Conservation (phyloP, 2,797 vertebrate genomes). For the Choloepus didactylus region DNA sequence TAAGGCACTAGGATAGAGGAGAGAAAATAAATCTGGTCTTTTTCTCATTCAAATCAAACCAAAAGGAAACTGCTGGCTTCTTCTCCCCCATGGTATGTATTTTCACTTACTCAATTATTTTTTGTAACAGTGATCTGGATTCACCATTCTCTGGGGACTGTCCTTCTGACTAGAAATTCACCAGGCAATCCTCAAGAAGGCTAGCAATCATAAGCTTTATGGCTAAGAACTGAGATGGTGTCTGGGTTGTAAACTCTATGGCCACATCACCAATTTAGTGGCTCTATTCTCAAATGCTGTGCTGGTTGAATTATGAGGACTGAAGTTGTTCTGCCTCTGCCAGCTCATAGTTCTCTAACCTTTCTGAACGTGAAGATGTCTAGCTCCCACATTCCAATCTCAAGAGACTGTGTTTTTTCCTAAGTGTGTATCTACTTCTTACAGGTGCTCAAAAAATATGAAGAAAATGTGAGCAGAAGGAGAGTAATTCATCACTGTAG, state of each 20-base stretch:
- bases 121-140: slow-evolving; percentile 40
- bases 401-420: slow-evolving; percentile 45
- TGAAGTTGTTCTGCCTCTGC: slow-evolving; percentile 41
- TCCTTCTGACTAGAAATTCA: slow-evolving; percentile 62
- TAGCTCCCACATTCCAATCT: slow-evolving; percentile 57
- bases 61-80: slow-evolving; percentile 1
- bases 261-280: slow-evolving; percentile 54
- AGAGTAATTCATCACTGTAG: slow-evolving; percentile 60
- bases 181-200: slow-evolving; percentile 22
- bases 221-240: too few relatives aligned
- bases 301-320: slow-evolving; percentile 49
- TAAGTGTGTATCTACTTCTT: slow-evolving; percentile 39
- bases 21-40: slow-evolving; percentile 24
- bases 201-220: not conserved
- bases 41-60: slow-evolving; percentile 42
- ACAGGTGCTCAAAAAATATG: slow-evolving; percentile 39
- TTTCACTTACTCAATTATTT: slow-evolving; percentile 67
- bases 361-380: slow-evolving; percentile 63
- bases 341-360: slow-evolving; percentile 50
- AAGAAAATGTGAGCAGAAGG: slow-evolving; percentile 21
- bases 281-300: slow-evolving; percentile 40
- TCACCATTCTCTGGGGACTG: not conserved
- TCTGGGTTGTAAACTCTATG: not conserved
- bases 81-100: not conserved
- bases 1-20: not conserved